Evolutionary conservation across 2,797 vertebrate genomes (phyloP).

Genomic region (Pseudotriccus pelzelni): DNA sequence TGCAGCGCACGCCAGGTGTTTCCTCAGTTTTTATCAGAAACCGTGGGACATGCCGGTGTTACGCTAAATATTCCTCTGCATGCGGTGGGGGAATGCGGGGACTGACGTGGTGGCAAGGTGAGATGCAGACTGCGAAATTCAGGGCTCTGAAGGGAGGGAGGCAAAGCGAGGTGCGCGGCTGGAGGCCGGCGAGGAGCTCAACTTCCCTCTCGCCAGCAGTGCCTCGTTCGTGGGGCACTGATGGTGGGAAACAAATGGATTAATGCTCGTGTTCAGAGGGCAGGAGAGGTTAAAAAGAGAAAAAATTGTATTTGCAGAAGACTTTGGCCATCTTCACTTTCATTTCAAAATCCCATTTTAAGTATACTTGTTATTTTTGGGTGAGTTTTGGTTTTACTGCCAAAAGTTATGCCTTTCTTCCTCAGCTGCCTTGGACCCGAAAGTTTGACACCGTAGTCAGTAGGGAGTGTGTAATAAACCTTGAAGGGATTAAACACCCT

Average conservation of each 20-base stretch:
- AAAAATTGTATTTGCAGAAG: accelerated
- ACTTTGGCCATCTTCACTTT: neutral
- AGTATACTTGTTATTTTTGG: accelerated
- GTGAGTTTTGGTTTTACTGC: neutral
- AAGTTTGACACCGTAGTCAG: constrained; percentile 57
- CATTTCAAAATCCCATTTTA: neutral
- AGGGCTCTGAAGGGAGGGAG: neutral
- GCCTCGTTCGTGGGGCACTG: neutral
- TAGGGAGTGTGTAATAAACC: constrained; percentile 84
- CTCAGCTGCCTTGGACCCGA: neutral
- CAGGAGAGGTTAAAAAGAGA: neutral
- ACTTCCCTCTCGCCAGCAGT: neutral
- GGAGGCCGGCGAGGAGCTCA: neutral
- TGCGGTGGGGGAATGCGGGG: neutral
- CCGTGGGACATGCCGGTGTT: no score
- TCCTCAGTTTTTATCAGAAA: neutral
- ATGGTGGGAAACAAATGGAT: accelerated
- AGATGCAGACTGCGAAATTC: neutral
- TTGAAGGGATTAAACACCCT: constrained; percentile 87
- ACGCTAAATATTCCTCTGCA: accelerated
- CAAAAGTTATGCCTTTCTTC: constrained; percentile 21
- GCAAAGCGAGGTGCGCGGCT: neutral
- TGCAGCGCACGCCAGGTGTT: neutral
- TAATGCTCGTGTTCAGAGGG: accelerated
- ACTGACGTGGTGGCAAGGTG: neutral